Evolutionary conservation across 2,113 vertebrate genomes (phyloP).

Genomic region (Piaya cayana): DNA sequence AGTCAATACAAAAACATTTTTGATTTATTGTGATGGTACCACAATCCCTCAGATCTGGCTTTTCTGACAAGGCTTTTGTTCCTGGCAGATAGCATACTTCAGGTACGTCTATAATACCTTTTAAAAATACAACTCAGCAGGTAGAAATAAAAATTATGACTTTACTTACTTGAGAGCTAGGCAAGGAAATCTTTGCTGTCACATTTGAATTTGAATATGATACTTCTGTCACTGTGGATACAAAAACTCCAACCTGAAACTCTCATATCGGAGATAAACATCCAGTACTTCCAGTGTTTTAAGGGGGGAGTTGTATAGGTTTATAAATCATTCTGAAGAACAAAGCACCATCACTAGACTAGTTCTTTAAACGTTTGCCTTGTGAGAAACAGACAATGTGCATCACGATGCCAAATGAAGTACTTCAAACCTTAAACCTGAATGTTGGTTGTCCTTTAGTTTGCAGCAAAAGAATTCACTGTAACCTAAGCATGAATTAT

Average conservation of each 20-base stretch:
- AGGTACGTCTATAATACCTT: conserved; percentile 5
- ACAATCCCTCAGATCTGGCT: background rate
- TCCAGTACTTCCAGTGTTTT: conserved; percentile 41
- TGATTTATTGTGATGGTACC: conserved; percentile 48
- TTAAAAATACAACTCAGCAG: conserved; percentile 29
- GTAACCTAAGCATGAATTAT: conserved; percentile 67
- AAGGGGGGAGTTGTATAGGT: background rate
- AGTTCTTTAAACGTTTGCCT: background rate
- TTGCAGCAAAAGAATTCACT: conserved; percentile 78
- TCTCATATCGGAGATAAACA: background rate
- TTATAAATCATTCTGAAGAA: background rate
- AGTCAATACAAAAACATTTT: conserved; percentile 17
- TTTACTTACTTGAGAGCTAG: conserved; percentile 9
- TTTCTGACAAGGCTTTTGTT: conserved; percentile 26
- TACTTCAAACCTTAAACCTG: conserved; percentile 31
- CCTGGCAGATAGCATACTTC: conserved; percentile 23
- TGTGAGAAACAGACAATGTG: conserved; percentile 14
- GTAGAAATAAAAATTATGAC: conserved; percentile 7
- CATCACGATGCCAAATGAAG: conserved; percentile 5
- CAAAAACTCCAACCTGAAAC: conserved; percentile 19
- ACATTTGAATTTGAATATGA: conserved; percentile 2
- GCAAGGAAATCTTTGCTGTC: conserved; percentile 36
- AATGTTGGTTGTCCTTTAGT: conserved; percentile 14
- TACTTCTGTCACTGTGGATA: conserved; percentile 5
- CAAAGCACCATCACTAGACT: background rate